Conservation (phyloP, 1,140 invertebrate species). For the Macrotrachela quadricornifera region DNA sequence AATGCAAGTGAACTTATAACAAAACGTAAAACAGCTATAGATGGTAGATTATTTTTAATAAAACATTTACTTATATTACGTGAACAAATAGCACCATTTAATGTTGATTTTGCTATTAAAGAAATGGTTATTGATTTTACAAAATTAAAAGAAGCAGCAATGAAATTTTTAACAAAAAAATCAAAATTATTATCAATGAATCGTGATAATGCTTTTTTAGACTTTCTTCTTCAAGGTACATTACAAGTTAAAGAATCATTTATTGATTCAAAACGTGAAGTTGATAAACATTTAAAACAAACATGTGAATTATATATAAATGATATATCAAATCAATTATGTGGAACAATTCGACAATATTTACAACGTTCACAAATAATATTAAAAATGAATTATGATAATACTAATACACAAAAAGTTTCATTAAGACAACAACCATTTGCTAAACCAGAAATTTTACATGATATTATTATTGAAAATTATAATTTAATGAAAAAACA, state of each 20-base stretch:
- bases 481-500: slow-evolving; percentile 3
- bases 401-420: background rate
- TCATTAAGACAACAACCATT: slow-evolving; percentile 3
- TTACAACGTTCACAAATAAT: background rate
- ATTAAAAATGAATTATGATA: background rate
- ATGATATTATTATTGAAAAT: slow-evolving; percentile 3
- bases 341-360: slow-evolving; percentile 1
- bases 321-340: slow-evolving; percentile 41
- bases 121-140: slow-evolving; percentile 78
- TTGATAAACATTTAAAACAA: slow-evolving; percentile 66
- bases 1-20: slow-evolving; percentile 40
- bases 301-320: slow-evolving; percentile 76
- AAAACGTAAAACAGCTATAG: slow-evolving; percentile 40
- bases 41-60: slow-evolving; percentile 83
- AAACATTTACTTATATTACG: slow-evolving; percentile 86
- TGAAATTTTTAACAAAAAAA: slow-evolving; percentile 59
- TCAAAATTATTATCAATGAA: slow-evolving; percentile 62
- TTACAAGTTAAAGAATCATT: slow-evolving; percentile 73
- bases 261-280: slow-evolving; percentile 76
- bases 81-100: slow-evolving; percentile 93
- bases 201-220: slow-evolving; percentile 68
- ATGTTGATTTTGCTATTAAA: slow-evolving; percentile 76
- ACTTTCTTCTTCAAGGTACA: slow-evolving; percentile 59
- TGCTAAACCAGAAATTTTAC: slow-evolving; percentile 2
- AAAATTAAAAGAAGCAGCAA: slow-evolving; percentile 40